A percentile compares a stretch with the other conserved stretches of the same genome.
Conservation (phyloP, 2,113 vertebrate species). For the Herpailurus yagouaroundi region DNA sequence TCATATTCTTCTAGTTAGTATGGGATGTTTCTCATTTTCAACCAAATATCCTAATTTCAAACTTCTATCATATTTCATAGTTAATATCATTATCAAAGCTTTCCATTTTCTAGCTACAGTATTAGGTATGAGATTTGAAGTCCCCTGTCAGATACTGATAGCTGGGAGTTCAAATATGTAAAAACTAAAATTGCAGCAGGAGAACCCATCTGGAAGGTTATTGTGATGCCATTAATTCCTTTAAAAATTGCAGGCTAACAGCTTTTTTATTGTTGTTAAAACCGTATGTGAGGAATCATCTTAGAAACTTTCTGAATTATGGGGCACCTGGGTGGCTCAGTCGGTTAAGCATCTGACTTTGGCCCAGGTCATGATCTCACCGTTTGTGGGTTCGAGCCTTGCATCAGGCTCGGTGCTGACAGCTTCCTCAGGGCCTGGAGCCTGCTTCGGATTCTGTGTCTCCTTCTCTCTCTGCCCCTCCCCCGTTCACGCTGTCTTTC, state of each 20-base stretch:
- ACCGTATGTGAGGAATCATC: not conserved
- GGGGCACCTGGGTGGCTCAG: no score
- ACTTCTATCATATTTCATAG: not conserved
- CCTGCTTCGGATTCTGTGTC: no score
- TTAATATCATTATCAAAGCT: not conserved
- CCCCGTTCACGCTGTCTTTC: no score
- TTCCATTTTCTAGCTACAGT: not conserved
- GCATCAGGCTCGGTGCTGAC: no score
- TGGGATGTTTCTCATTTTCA: not conserved
- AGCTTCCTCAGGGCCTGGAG: no score
- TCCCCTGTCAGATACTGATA: not conserved
- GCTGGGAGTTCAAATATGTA: not conserved
- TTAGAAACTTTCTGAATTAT: not conserved
- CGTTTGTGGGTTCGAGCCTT: no score
- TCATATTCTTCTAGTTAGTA: not conserved
- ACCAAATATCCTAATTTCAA: not conserved
- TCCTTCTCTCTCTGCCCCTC: no score
- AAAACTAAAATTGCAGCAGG: not conserved
- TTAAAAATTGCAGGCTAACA: not conserved
- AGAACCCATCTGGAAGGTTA: not conserved
- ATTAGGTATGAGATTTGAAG: not conserved
- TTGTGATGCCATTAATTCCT: not conserved
- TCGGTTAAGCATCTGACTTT: no score
- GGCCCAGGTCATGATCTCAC: no score
- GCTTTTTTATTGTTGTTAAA: not conserved